Evolutionary conservation across 2,797 vertebrate genomes (phyloP).

Genomic region (Champsocephalus esox): DNA sequence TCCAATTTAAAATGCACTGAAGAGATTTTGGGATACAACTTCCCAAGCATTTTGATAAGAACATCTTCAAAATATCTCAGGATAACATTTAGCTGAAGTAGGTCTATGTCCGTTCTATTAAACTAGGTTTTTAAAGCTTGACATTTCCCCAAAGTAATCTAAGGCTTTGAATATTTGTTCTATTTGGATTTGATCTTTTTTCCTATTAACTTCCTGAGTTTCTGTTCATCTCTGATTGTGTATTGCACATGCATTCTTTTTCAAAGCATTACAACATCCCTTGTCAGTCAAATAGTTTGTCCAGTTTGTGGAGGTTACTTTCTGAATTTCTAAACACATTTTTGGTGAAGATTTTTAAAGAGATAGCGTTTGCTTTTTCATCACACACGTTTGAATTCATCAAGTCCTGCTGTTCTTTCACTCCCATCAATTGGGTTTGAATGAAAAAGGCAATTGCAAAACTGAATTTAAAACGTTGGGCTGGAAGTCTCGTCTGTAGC

Average conservation of each 20-base stretch:
- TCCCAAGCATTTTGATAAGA: slow-evolving; percentile 29
- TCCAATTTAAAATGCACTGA: slow-evolving; percentile 22
- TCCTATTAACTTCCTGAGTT: slow-evolving; percentile 13
- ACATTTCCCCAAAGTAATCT: background rate
- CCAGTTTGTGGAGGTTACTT: background rate
- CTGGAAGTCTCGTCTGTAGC: background rate
- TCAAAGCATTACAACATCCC: slow-evolving; percentile 3
- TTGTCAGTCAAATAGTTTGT: slow-evolving; percentile 17
- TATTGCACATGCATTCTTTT: background rate
- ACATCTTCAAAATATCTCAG: slow-evolving; percentile 14
- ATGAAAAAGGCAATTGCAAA: slow-evolving; percentile 4
- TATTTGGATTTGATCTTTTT: slow-evolving; percentile 31
- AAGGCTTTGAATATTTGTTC: slow-evolving; percentile 14
- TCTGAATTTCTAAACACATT: background rate
- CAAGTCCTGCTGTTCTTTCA: slow-evolving; percentile 4
- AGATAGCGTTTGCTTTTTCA: slow-evolving; percentile 6
- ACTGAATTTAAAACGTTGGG: background rate
- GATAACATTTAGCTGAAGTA: slow-evolving; percentile 22
- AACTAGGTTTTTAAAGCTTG: slow-evolving; percentile 11
- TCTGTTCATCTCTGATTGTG: background rate
- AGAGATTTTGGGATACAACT: slow-evolving; percentile 24
- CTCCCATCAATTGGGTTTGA: slow-evolving; percentile 12
- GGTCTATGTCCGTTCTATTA: background rate
- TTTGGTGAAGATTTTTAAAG: background rate
- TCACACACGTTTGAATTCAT: slow-evolving; percentile 10